Percentiles rank a stretch among this genome's conserved stretches.
These are phyloP conservation scores for Ridgeia piscesae DNA, from an alignment of 1,140 invertebrate species.

Conservation along the genomic window DNA sequence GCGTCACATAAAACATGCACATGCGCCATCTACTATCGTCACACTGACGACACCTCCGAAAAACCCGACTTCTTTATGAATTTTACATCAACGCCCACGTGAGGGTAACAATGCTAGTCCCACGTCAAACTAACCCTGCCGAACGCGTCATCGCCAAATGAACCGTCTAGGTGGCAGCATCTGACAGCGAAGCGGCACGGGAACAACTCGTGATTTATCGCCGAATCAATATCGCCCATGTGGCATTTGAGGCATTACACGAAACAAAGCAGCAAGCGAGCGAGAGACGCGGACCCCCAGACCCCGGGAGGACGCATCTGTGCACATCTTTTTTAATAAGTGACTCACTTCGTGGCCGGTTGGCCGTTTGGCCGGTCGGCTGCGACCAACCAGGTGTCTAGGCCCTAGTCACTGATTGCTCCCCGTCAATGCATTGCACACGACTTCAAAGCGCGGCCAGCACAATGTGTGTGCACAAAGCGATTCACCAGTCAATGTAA, in stretches of 20 bases:
- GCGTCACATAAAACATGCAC: neutral
- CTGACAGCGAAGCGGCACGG: neutral
- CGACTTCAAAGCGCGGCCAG: neutral
- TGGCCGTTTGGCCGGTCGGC: too few species aligned
- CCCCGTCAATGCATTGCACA: neutral
- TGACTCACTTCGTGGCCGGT: neutral
- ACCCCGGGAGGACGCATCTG: neutral
- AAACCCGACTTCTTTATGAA: neutral
- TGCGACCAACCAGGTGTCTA: neutral
- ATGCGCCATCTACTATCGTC: neutral
- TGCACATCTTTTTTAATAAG: constrained; percentile 6
- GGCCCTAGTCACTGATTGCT: neutral
- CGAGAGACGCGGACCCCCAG: neutral
- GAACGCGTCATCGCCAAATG: neutral
- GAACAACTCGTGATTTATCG: neutral
- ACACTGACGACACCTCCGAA: neutral
- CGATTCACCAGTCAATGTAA: neutral
- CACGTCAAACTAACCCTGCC: neutral
- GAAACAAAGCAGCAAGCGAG: neutral
- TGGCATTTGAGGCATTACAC: neutral
- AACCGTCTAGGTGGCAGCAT: neutral
- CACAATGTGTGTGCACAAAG: neutral
- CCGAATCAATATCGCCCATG: neutral
- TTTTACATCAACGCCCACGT: neutral
- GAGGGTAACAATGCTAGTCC: neutral